Conservation (phyloP, 2,113 vertebrate species). For the Corythaeola cristata region DNA sequence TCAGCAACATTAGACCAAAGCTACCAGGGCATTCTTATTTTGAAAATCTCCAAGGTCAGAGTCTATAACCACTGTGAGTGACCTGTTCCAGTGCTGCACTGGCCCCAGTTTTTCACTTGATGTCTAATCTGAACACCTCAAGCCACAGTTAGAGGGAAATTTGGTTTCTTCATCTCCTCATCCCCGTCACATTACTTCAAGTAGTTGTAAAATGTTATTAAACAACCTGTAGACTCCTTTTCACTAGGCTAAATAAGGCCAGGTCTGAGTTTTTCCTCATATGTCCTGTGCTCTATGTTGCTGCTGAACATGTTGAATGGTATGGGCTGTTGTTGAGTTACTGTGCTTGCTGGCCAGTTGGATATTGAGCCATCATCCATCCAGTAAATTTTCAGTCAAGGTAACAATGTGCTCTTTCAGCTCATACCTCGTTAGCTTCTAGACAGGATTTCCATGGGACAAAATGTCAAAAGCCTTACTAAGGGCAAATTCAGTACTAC, state of each 20-base stretch:
- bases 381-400: not conserved
- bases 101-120: not conserved
- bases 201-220: not conserved
- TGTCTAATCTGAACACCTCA: not conserved
- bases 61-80: not conserved
- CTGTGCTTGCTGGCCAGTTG: not conserved
- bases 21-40: not conserved
- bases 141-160: not conserved
- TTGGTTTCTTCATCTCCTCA: not conserved
- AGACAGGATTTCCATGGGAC: not conserved
- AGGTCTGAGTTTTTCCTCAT: not conserved
- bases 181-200: not conserved
- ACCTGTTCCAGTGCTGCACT: not conserved
- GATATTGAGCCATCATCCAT: not conserved
- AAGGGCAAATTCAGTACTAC: not conserved
- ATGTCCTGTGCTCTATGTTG: not conserved
- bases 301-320: not conserved
- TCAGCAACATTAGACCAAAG: not conserved
- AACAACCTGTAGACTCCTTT: not conserved
- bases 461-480: not conserved
- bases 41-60: not conserved
- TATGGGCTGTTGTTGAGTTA: fast-evolving
- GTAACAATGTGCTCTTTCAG: not conserved
- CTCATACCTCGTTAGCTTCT: not conserved
- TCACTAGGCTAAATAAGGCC: not conserved